Evolutionary conservation across 2,113 vertebrate species (phyloP).

Genomic region (Cairina moschata): DNA sequence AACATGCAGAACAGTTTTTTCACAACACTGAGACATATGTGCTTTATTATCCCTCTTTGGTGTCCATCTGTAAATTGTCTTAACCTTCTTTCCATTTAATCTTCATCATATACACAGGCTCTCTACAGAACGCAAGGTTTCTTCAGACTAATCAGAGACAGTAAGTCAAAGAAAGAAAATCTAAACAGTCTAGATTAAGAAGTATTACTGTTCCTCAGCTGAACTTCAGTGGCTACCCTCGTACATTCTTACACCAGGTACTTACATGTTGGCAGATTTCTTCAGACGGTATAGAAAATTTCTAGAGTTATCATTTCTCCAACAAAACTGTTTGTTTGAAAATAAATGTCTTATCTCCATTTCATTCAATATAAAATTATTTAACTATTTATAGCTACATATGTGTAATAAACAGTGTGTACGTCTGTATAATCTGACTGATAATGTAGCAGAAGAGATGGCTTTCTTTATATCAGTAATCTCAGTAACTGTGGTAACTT

Average conservation of each 20-base stretch:
- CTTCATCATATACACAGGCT: neutral
- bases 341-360: neutral
- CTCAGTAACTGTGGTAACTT: neutral
- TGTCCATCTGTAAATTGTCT: neutral
- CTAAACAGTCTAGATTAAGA: neutral
- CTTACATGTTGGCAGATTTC: neutral
- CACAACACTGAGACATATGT: neutral
- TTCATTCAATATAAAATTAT: neutral
- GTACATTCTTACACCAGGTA: neutral
- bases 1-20: neutral
- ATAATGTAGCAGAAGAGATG: neutral
- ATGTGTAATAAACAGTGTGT: neutral
- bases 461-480: too few species aligned
- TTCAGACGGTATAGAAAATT: neutral
- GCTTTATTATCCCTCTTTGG: neutral
- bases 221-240: neutral
- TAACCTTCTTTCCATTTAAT: neutral
- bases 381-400: neutral
- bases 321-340: neutral
- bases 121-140: fast-evolving
- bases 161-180: neutral
- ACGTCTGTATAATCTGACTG: neutral
- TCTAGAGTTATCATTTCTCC: neutral
- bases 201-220: neutral
- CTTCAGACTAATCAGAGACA: neutral